phyloP scores from a whole-genome alignment of 1,140 invertebrate species.

The Drosophila carrolli region DNA sequence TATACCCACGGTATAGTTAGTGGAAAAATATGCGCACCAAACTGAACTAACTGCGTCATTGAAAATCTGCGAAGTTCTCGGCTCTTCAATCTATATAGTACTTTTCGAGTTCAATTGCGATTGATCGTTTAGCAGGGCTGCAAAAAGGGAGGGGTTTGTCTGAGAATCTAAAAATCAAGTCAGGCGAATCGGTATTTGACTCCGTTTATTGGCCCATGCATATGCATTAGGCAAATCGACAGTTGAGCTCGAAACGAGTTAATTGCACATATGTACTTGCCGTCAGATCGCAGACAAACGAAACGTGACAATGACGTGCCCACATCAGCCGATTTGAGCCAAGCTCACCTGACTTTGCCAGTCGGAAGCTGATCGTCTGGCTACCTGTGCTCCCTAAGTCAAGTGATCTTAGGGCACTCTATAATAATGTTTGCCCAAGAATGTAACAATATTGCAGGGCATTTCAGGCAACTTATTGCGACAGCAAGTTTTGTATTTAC shows the following conservation, averaged over 20 bases:
- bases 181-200: slow-evolving; percentile 33
- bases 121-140: slow-evolving; percentile 18
- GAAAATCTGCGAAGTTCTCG: slow-evolving; percentile 36
- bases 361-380: slow-evolving; percentile 27
- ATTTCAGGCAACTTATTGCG: too few relatives aligned
- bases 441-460: neutral
- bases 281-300: slow-evolving; percentile 29
- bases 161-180: slow-evolving; percentile 24
- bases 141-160: slow-evolving; percentile 34
- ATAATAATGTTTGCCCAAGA: neutral
- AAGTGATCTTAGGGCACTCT: neutral
- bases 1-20: slow-evolving; percentile 27
- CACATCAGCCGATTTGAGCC: slow-evolving; percentile 18
- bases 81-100: neutral
- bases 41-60: slow-evolving; percentile 64
- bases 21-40: slow-evolving; percentile 20
- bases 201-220: slow-evolving; percentile 14
- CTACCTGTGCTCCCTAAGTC: neutral
- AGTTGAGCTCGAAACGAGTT: slow-evolving; percentile 33
- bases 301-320: slow-evolving; percentile 67
- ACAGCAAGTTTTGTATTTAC: neutral
- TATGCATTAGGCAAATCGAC: slow-evolving; percentile 51
- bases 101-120: slow-evolving; percentile 26
- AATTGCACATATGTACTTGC: slow-evolving; percentile 50
- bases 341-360: slow-evolving; percentile 29